Conservation (phyloP, 2,113 vertebrate genomes). For the Picathartes gymnocephalus region DNA sequence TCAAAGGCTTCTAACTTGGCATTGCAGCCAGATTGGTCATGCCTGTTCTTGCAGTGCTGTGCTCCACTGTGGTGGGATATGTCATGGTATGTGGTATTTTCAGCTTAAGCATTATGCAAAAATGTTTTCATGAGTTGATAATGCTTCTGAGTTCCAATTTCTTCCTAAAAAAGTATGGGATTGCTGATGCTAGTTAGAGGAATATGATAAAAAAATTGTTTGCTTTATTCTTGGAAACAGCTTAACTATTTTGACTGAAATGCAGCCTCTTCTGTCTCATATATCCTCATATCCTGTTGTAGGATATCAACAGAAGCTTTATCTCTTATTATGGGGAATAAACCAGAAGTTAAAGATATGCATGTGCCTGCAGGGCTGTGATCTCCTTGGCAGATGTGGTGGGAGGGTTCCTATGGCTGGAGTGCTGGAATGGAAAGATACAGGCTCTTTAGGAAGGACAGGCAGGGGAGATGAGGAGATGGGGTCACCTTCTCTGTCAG, state of each 20-base stretch:
- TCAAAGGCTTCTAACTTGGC: neutral
- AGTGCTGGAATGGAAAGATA: neutral
- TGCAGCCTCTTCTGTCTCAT: neutral
- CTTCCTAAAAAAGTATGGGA: neutral
- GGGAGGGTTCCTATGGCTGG: neutral
- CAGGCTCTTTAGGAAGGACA: neutral
- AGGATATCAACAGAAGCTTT: neutral
- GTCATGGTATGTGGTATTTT: neutral
- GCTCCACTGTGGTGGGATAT: neutral
- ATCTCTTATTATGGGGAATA: neutral
- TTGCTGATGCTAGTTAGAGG: neutral
- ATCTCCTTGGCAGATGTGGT: neutral
- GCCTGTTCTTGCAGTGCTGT: neutral
- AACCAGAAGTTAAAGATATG: neutral
- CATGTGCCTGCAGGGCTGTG: neutral
- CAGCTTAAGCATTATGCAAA: neutral
- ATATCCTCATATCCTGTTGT: too few relatives aligned
- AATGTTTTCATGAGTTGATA: neutral
- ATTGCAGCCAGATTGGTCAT: accelerated
- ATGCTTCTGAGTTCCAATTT: neutral
- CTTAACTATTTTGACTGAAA: neutral
- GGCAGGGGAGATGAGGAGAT: neutral
- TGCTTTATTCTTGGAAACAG: neutral
- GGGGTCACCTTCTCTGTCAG: neutral
- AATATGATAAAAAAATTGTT: neutral